phyloP scores from a whole-genome alignment of 2,888 invertebrate species.

The Lucinisca nassula region DNA sequence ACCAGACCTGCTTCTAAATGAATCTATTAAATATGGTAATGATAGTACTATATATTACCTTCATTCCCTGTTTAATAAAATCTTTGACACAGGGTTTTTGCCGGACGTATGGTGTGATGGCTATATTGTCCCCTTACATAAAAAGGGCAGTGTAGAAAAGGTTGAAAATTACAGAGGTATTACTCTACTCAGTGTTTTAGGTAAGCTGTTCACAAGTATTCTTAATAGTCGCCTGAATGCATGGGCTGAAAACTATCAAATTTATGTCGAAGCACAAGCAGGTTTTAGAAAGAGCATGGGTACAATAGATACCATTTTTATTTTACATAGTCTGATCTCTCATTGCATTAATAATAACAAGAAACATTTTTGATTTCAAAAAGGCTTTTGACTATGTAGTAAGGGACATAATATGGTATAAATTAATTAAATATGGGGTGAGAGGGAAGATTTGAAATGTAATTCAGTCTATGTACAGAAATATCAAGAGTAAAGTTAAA shows the following conservation, averaged over 20 bases:
- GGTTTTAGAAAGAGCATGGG: constrained; percentile 29
- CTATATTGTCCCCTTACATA: constrained; percentile 20
- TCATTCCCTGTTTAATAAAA: neutral
- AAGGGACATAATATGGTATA: constrained; percentile 25
- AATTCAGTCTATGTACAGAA: constrained; percentile 29
- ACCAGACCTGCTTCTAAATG: constrained; percentile 15
- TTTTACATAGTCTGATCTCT: constrained; percentile 26
- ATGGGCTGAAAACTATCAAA: neutral
- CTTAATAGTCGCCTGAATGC: neutral
- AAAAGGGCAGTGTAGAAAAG: constrained; percentile 16
- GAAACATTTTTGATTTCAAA: constrained; percentile 24
- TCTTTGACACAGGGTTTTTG: constrained; percentile 2
- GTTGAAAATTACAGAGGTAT: constrained; percentile 34
- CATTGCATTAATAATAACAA: neutral
- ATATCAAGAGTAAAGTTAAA: constrained; percentile 15
- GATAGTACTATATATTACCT: neutral
- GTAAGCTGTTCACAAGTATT: constrained; percentile 16
- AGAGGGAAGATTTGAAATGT: constrained; percentile 28
- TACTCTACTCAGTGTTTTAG: constrained; percentile 23
- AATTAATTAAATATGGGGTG: constrained; percentile 16
- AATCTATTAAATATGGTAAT: constrained; percentile 28
- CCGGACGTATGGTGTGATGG: constrained; percentile 16
- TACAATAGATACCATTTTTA: constrained; percentile 35
- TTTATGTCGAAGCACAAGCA: constrained; percentile 15
- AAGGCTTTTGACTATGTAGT: constrained; percentile 39